Base-by-base conservation (phyloP, 2,797 vertebrate species). In the Toxotes lorentzi region DNA sequence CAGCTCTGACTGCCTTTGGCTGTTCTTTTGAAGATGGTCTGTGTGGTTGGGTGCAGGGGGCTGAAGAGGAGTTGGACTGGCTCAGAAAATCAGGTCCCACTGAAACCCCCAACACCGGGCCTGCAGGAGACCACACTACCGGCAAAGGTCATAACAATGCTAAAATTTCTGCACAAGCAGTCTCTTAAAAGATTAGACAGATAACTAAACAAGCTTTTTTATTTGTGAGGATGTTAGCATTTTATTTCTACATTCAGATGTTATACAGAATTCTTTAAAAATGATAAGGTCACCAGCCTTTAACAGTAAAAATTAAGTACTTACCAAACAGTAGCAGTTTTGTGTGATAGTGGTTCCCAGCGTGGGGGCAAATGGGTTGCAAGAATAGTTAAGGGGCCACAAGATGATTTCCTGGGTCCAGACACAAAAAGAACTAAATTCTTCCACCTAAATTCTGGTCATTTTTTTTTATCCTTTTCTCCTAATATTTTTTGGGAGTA, bases 41-140 rank as follows among this genome's bases (percentile, higher is more conserved):
- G 32, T 95, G 95, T 80, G 45, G 57, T 30, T 96, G 95, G 95
- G 54, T 89, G 4, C 94, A 94, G 60, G 95, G 91, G 50, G 92
- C 90, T 45, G 81, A 89, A 4, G 92, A 91, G 41, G 76, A 93
- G 40, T 47, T 94, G 43, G 86, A 94, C 85, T 96, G 95, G 95
- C 56, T 89, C 70, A 88, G 66, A 14, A 57, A 65, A 43, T 89
- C 87, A 1, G 94, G 93, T 71, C 83, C 94, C 8, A 93, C 91
- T 24, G 90, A 91, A 12, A 93, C 89, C 4, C 85, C 90, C 43
- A 94, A 95, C 87, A 95, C 93, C 0, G 95, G 95, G 35, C 95
- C 95, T 43, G 59, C 84, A 40, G 94, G 91, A 61, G 95, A 96
- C 87, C 95, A 95, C 91, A 95, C 93, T 1, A 92, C 76, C 4